These are phyloP conservation scores for Apotomis betuletana DNA, from an alignment of 2,888 invertebrate genomes.

Conservation along the genomic window DNA sequence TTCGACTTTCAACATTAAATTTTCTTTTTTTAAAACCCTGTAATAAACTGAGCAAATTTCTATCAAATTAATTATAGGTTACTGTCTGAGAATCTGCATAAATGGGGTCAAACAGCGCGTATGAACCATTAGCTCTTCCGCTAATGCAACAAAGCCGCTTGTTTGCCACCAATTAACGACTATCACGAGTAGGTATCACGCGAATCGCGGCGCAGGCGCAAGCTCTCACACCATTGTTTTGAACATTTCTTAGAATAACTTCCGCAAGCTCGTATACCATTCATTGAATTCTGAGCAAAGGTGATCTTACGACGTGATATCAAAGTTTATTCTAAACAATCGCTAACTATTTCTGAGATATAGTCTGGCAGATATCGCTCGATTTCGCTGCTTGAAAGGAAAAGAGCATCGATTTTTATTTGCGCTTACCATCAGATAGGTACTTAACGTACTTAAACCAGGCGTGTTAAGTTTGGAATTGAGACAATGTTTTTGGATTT, in stretches of 20 bases:
- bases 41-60: background rate
- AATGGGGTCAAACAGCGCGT: constrained; percentile 20
- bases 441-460: background rate
- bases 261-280: background rate
- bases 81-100: background rate
- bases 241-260: constrained; percentile 4
- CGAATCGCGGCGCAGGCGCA: constrained; percentile 17
- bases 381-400: constrained; percentile 6
- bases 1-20: background rate
- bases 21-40: background rate
- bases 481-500: background rate
- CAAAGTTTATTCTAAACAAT: background rate
- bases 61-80: constrained; percentile 1
- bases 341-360: background rate
- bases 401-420: background rate
- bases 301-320: background rate
- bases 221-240: constrained; percentile 31
- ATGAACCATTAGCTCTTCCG: constrained; percentile 13
- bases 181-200: constrained; percentile 2
- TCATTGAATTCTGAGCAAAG: background rate
- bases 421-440: background rate
- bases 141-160: constrained; percentile 25
- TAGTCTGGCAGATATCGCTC: background rate
- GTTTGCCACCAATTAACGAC: constrained; percentile 31
- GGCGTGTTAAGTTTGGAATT: background rate